A percentile compares a stretch with the other conserved stretches of the same genome.
Evolutionary conservation across 2,888 invertebrate genomes (phyloP).

Genomic region (Agrochola lychnidis): DNA sequence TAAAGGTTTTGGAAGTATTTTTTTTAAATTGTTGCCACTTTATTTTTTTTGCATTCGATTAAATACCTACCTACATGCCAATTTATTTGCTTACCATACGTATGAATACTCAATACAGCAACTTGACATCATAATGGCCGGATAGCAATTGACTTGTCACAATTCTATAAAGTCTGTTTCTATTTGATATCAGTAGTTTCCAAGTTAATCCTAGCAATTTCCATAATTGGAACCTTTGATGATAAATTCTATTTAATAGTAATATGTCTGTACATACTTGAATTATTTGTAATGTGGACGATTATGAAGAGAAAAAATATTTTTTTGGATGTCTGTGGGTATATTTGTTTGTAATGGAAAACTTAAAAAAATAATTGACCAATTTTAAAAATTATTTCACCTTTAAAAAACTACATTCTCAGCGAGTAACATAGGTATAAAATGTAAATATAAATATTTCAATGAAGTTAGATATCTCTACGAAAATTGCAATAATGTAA

Average conservation of each 20-base stretch:
- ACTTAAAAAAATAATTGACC: no score
- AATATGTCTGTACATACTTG: background rate
- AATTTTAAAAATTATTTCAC: no score
- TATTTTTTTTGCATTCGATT: background rate
- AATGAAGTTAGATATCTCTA: no score
- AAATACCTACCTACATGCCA: background rate
- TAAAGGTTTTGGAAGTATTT: no score
- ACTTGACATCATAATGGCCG: constrained; percentile 50
- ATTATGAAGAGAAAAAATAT: no score
- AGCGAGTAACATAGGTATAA: no score
- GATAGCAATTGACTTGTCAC: constrained; percentile 56
- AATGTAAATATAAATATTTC: no score
- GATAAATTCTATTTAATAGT: constrained; percentile 30
- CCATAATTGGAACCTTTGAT: constrained; percentile 54
- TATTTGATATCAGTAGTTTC: constrained; percentile 55
- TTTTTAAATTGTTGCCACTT: no score
- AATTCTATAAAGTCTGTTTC: constrained; percentile 16
- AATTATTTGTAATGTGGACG: background rate
- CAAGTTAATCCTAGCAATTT: constrained; percentile 49
- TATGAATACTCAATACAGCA: constrained; percentile 24
- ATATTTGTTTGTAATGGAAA: no score
- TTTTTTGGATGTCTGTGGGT: no score
- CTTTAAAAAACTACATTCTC: no score
- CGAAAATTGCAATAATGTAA: no score
- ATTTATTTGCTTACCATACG: constrained; percentile 47